phyloP scores from a whole-genome alignment of 2,113 vertebrate species.

The Takifugu flavidus region DNA sequence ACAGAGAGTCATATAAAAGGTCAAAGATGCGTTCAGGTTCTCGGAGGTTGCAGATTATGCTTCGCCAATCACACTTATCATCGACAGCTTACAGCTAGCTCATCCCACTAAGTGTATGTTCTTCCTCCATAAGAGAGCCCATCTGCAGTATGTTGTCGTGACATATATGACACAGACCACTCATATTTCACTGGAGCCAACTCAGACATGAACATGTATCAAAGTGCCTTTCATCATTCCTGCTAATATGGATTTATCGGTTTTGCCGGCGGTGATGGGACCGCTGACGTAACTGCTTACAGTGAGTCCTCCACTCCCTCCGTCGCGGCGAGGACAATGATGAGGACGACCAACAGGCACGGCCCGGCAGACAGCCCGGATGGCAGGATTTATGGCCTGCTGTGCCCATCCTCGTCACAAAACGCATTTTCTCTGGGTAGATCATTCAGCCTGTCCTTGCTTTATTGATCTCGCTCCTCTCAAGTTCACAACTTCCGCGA shows the following conservation, averaged over 20 bases:
- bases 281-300: conserved; percentile 72
- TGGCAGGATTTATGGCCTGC: conserved; percentile 69
- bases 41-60: conserved; percentile 41
- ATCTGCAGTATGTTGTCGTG: conserved; percentile 60
- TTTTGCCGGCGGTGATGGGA: conserved; percentile 60
- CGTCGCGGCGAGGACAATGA: conserved; percentile 47
- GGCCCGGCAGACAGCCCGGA: conserved; percentile 41
- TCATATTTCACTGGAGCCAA: conserved; percentile 58
- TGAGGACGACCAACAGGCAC: conserved; percentile 37
- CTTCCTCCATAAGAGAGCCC: conserved; percentile 44
- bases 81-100: conserved; percentile 39
- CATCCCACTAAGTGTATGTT: conserved; percentile 17
- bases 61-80: conserved; percentile 53
- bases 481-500: conserved; percentile 77
- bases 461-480: conserved; percentile 76
- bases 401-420: conserved; percentile 57
- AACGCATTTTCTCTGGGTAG: conserved; percentile 65
- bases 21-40: conserved; percentile 57
- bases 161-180: conserved; percentile 60
- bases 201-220: conserved; percentile 56
- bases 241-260: conserved; percentile 77
- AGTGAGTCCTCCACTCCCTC: conserved; percentile 40
- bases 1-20: conserved; percentile 54
- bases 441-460: conserved; percentile 75
- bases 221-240: conserved; percentile 64